A percentile compares a stretch with the other conserved stretches of the same genome.
Evolutionary conservation across 2,797 vertebrate species (phyloP).

Genomic region (Micromesistius poutassou): DNA sequence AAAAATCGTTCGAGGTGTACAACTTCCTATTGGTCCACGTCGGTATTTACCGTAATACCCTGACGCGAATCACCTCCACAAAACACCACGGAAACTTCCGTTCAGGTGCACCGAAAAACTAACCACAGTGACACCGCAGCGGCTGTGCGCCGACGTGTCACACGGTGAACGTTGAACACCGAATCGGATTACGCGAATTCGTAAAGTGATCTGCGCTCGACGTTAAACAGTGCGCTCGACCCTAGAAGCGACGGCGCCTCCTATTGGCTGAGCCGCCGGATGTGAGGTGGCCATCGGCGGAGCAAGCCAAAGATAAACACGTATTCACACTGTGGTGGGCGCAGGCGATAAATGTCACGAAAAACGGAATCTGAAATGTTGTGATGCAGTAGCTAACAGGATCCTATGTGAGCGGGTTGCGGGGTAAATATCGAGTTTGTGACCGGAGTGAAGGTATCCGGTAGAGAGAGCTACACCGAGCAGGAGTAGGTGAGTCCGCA

Average conservation of each 20-base stretch:
- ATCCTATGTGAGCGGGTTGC: background rate
- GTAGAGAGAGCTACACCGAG: conserved; percentile 21
- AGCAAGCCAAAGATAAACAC: conserved; percentile 81
- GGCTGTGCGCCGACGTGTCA: background rate
- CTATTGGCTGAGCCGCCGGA: conserved; percentile 70
- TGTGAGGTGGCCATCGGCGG: conserved; percentile 83
- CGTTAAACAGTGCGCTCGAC: background rate
- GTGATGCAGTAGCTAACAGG: conserved; percentile 48
- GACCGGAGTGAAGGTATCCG: conserved; percentile 24
- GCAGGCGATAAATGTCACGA: conserved; percentile 23
- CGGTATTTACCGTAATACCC: conserved; percentile 52
- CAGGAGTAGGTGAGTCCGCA: conserved; percentile 50
- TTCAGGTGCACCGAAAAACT: background rate
- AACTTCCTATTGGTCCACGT: conserved; percentile 69
- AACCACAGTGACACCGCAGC: background rate
- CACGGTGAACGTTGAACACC: background rate
- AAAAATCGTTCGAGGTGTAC: background rate
- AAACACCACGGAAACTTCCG: background rate
- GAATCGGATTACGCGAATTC: background rate
- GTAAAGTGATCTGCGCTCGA: background rate
- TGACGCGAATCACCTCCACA: conserved; percentile 11
- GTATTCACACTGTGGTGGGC: conserved; percentile 56
- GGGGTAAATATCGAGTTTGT: conserved; percentile 18
- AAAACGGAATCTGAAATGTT: background rate
- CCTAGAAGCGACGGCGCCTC: background rate